Percentiles rank a stretch among this genome's conserved stretches.
Evolutionary conservation across 2,797 vertebrate genomes (phyloP).

Genomic region (Acestrorhynchus altus): DNA sequence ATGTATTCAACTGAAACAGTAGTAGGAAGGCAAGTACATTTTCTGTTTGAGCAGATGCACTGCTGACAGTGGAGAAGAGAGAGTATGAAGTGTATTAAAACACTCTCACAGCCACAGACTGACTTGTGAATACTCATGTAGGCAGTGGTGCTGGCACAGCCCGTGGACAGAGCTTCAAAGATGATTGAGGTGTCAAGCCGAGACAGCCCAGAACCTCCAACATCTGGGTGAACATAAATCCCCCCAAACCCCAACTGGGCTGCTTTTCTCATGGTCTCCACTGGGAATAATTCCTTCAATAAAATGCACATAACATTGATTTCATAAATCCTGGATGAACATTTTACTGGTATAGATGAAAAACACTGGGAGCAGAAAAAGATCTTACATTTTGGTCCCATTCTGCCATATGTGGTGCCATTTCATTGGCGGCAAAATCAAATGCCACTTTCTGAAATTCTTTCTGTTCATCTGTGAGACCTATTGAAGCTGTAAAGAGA

Average conservation of each 20-base stretch:
- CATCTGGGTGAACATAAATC: constrained; percentile 87
- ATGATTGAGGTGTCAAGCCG: constrained; percentile 92
- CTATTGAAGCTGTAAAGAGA: constrained; percentile 80
- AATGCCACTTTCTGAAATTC: constrained; percentile 97
- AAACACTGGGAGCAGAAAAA: neutral
- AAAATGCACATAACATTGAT: constrained; percentile 1
- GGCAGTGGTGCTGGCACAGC: constrained; percentile 95
- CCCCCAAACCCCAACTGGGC: constrained; percentile 94
- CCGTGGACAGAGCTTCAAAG: constrained; percentile 95
- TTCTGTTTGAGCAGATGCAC: neutral
- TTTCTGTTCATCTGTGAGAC: constrained; percentile 93
- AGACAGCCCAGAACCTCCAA: constrained; percentile 94
- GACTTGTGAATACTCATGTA: constrained; percentile 99
- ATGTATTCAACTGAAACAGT: neutral
- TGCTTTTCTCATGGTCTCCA: constrained; percentile 88
- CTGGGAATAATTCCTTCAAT: constrained; percentile 90
- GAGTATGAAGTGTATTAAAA: neutral
- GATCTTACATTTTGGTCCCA: constrained; percentile 92
- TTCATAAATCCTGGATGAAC: neutral
- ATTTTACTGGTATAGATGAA: neutral
- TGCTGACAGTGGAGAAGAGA: neutral
- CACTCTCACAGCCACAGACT: constrained; percentile 46
- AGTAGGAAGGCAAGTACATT: neutral
- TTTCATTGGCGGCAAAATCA: constrained; percentile 93
- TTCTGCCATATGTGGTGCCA: constrained; percentile 93